Evolutionary conservation across 2,797 vertebrate genomes (phyloP).

Genomic region (Malurus leucopterus): DNA sequence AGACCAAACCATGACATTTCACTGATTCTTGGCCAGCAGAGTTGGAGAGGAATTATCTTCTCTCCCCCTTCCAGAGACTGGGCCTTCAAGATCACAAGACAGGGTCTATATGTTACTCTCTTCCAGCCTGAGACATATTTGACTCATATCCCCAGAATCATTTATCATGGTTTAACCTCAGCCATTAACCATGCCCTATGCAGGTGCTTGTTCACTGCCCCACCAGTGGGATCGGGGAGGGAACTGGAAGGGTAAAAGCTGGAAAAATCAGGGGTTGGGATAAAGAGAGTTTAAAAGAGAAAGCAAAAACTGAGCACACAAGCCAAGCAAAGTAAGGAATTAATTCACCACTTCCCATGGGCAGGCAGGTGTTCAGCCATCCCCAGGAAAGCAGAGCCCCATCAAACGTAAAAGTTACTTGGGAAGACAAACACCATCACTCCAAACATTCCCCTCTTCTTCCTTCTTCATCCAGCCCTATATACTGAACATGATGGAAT

Average conservation of each 20-base stretch:
- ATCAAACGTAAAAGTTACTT: neutral
- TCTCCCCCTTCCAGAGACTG: neutral
- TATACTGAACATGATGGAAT: too few species aligned
- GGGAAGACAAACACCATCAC: neutral
- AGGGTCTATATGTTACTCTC: neutral
- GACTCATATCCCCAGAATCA: neutral
- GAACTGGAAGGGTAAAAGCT: neutral
- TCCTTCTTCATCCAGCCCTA: neutral
- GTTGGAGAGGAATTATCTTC: neutral
- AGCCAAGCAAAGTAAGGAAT: neutral
- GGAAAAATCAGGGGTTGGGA: neutral
- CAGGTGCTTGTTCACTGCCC: rapidly evolving
- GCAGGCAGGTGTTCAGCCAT: neutral
- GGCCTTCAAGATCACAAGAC: neutral
- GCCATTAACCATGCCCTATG: neutral
- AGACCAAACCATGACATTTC: neutral
- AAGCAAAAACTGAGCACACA: neutral
- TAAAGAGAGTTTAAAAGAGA: neutral
- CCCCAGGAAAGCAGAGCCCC: neutral
- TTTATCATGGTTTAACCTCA: neutral
- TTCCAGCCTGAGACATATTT: neutral
- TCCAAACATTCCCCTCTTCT: neutral
- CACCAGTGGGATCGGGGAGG: neutral
- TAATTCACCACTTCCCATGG: neutral
- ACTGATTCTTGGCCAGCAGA: neutral